phyloP scores from a whole-genome alignment of 2,113 vertebrate species.

The Phaethon lepturus region DNA sequence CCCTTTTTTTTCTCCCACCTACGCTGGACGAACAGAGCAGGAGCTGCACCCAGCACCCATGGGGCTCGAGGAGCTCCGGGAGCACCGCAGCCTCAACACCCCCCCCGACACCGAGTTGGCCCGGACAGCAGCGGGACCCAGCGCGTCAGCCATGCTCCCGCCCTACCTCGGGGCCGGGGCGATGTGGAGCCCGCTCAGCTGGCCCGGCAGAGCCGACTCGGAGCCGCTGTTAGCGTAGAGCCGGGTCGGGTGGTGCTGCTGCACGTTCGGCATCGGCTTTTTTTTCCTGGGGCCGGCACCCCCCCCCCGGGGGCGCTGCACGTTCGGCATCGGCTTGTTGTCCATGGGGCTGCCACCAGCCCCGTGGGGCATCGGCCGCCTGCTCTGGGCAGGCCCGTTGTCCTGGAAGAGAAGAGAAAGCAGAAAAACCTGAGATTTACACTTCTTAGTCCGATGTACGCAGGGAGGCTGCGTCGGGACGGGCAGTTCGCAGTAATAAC shows the following conservation, averaged over 20 bases:
- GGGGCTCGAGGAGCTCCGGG: background rate
- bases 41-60: background rate
- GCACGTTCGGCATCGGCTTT: conserved; percentile 75
- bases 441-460: fast-evolving
- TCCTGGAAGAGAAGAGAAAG: conserved; percentile 76
- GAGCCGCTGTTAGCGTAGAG: conserved; percentile 77
- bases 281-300: no score
- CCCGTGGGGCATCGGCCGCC: conserved; percentile 68
- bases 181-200: conserved; percentile 87
- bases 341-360: conserved; percentile 76
- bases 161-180: conserved; percentile 83
- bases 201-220: conserved; percentile 79
- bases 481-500: background rate
- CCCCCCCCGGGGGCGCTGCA: no score
- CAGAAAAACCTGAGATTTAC: background rate
- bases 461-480: background rate
- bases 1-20: no score
- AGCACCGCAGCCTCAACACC: background rate
- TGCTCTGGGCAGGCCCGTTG: conserved; percentile 79
- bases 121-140: fast-evolving
- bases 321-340: conserved; percentile 71
- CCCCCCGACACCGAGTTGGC: fast-evolving
- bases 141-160: fast-evolving
- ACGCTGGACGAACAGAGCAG: fast-evolving
- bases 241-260: conserved; percentile 82